phyloP scores from a whole-genome alignment of 2,888 invertebrate genomes.

The Baronia brevicornis region DNA sequence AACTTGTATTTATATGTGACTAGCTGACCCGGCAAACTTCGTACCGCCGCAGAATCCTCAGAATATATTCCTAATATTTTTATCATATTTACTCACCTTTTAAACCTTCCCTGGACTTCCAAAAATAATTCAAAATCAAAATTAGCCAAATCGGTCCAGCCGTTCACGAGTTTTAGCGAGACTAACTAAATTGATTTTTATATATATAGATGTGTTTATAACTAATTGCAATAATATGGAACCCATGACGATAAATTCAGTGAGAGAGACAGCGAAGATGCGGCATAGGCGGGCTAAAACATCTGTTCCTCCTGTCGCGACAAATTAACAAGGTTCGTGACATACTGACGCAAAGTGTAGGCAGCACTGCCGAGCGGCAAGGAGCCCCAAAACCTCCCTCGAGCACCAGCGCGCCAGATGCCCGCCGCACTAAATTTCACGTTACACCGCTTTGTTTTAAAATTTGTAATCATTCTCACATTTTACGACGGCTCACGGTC shows the following conservation, averaged over 20 bases:
- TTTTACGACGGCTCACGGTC: slow-evolving; percentile 71
- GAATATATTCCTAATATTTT: too few relatives aligned
- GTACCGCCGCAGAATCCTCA: too few relatives aligned
- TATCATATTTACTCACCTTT: too few relatives aligned
- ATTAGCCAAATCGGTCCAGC: too few relatives aligned
- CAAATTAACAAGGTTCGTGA: slow-evolving; percentile 64
- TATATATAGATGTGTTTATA: too few relatives aligned
- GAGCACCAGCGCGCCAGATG: slow-evolving; percentile 63
- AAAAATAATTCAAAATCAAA: too few relatives aligned
- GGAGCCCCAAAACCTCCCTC: slow-evolving; percentile 65
- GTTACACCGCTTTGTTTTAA: slow-evolving; percentile 72
- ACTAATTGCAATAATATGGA: slow-evolving; percentile 17
- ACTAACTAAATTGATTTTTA: too few relatives aligned
- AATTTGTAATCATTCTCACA: slow-evolving; percentile 75
- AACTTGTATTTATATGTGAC: too few relatives aligned
- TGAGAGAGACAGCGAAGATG: slow-evolving; percentile 16
- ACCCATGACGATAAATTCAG: slow-evolving; percentile 4
- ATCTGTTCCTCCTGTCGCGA: slow-evolving; percentile 64
- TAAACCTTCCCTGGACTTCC: too few relatives aligned
- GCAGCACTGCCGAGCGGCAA: slow-evolving; percentile 52
- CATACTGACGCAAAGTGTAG: slow-evolving; percentile 59
- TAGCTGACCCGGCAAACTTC: too few relatives aligned
- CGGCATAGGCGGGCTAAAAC: slow-evolving; percentile 32
- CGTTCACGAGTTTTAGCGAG: too few relatives aligned
- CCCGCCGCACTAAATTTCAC: slow-evolving; percentile 64